A percentile compares a stretch with the other conserved stretches of the same genome.
Conservation (phyloP, 2,797 vertebrate genomes). For the Syndactyla subalaris region DNA sequence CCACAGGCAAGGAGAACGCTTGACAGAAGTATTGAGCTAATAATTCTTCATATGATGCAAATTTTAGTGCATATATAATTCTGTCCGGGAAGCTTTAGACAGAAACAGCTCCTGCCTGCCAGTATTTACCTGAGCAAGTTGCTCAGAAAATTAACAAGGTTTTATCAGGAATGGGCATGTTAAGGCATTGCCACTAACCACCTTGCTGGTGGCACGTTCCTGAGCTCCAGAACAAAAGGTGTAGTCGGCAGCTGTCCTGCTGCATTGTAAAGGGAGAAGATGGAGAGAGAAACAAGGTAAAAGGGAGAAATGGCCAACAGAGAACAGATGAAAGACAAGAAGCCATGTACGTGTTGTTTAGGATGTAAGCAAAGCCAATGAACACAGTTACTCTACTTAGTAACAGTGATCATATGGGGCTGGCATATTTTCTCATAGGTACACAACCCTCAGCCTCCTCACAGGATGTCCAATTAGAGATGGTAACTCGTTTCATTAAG, state of each 20-base stretch:
- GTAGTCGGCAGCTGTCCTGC: neutral
- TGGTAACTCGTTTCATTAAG: neutral
- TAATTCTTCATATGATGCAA: neutral
- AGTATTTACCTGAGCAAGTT: neutral
- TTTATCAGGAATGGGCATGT: neutral
- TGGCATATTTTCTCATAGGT: neutral
- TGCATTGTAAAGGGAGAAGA: neutral
- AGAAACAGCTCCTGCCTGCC: neutral
- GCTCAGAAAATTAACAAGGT: neutral
- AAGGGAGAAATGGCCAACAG: neutral
- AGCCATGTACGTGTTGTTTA: neutral
- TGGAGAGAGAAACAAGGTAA: neutral
- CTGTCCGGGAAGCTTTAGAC: neutral
- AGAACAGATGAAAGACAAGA: neutral
- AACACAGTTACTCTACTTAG: neutral
- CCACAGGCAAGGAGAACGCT: neutral
- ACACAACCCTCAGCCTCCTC: neutral
- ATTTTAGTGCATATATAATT: neutral
- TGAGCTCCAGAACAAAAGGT: neutral
- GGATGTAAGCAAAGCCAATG: neutral
- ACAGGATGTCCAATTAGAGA: neutral
- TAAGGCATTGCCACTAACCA: neutral
- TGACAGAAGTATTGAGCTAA: neutral
- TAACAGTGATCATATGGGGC: neutral
- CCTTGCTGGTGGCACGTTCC: neutral